phyloP scores from a whole-genome alignment of 2,113 vertebrate species.

The Zapornia atra region DNA sequence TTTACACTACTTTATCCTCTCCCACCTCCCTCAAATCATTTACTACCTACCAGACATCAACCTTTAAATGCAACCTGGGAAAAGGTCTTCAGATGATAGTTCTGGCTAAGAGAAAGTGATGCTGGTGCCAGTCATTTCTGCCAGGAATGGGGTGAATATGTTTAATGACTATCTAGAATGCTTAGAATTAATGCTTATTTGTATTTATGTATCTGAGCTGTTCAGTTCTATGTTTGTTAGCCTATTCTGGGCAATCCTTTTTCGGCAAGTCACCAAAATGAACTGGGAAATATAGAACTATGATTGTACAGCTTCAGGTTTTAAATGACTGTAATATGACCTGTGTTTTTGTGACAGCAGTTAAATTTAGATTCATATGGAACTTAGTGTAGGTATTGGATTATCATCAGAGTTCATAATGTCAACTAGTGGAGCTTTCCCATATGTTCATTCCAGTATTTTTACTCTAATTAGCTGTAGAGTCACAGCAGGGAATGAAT shows the following conservation, averaged over 20 bases:
- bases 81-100: background rate
- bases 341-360: background rate
- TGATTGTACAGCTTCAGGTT: background rate
- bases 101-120: background rate
- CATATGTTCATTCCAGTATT: background rate
- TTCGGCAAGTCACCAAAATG: background rate
- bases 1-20: background rate
- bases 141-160: background rate
- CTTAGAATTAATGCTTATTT: background rate
- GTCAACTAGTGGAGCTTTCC: background rate
- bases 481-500: background rate
- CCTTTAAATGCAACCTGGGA: background rate
- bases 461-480: background rate
- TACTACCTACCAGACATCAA: background rate
- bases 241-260: background rate
- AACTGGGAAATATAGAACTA: background rate
- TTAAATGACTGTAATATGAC: background rate
- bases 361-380: background rate
- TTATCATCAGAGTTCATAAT: background rate
- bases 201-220: background rate
- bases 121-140: background rate
- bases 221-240: background rate
- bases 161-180: background rate
- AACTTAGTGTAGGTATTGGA: background rate
- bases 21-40: background rate